A percentile compares a stretch with the other conserved stretches of the same genome.
These are phyloP conservation scores for Streblospio benedicti DNA, from an alignment of 1,140 invertebrate species.

Conservation along the genomic window DNA sequence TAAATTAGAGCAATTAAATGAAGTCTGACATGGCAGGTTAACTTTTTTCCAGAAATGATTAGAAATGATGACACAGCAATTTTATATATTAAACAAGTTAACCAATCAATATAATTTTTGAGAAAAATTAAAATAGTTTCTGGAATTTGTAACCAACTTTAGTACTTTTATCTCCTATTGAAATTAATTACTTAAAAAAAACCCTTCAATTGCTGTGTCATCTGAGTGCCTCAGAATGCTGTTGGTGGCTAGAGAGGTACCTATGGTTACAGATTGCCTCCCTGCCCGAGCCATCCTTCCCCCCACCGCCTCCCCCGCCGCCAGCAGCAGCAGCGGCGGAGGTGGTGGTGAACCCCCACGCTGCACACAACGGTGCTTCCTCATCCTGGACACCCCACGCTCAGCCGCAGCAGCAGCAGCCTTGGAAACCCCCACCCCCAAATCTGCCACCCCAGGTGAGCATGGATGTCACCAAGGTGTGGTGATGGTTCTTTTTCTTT, in stretches of 20 bases:
- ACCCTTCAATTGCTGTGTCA: background rate
- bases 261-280: conserved; percentile 7
- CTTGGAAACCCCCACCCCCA: background rate
- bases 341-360: no score
- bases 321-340: background rate
- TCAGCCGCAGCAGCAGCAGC: background rate
- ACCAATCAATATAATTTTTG: background rate
- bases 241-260: background rate
- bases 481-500: no score
- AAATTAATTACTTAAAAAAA: background rate
- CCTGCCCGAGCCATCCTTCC: conserved; percentile 12
- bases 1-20: no score
- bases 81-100: background rate
- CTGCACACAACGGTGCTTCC: no score
- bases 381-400: no score
- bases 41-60: no score
- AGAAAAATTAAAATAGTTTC: background rate
- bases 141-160: background rate
- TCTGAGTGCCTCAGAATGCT: background rate
- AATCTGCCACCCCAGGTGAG: no score
- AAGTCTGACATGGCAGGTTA: no score
- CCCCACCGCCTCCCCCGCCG: conserved; percentile 13
- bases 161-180: background rate
- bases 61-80: no score
- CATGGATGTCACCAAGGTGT: no score